Evolutionary conservation across 2,888 invertebrate genomes (phyloP), one percentile per base, ranked within the genome.

Genomic region (Prosopocoilus inquinatus): DNA sequence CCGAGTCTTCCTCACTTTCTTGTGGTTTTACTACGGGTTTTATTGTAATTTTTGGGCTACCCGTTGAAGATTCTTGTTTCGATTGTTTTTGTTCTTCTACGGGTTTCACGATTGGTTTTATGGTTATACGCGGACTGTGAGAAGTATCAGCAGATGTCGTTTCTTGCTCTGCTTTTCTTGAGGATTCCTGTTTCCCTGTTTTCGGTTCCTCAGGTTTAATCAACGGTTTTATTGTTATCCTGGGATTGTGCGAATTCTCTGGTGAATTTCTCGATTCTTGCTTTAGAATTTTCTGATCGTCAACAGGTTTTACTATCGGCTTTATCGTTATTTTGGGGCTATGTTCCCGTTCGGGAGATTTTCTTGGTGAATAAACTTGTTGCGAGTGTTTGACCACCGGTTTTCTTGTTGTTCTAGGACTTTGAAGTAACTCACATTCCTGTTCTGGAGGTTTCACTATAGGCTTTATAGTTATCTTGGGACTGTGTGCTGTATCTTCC

Each of bases 321-420:
- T 81, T 81, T 56, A 81, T 81, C 62, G 80, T 81, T 47, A 81
- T 67, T 73, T 80, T 81, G n/a, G 56, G 54, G 38, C 58, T 57
- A 9, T 58, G 51, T 8, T 36, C 53, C 46, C 15, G 47, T 79
- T 53, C 59, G 79, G 49, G 53, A 4, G 35, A 12, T 9, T 28
- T 33, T 36, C 45, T 54, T n/a, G 32, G 48, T 4, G 20, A 28
- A 4, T 20, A 20, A 20, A 4, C 20, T 63, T 60, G 76, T 75
- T 77, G 82, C 76, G 61, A 79, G 72, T 72, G 71, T 65, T 75
- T 75, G 20, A 75, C 64, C 55, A 84, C 76, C 2, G 84, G 82
- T 74, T 84, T 84, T 58, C 84, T 84, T 59, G 82, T 83, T 47
- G 83, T 71, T 75, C 83, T 84, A 63, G 81, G 80, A 50, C 64